Conservation (phyloP, 2,888 invertebrate species). For the Drosophila setosimentum region DNA sequence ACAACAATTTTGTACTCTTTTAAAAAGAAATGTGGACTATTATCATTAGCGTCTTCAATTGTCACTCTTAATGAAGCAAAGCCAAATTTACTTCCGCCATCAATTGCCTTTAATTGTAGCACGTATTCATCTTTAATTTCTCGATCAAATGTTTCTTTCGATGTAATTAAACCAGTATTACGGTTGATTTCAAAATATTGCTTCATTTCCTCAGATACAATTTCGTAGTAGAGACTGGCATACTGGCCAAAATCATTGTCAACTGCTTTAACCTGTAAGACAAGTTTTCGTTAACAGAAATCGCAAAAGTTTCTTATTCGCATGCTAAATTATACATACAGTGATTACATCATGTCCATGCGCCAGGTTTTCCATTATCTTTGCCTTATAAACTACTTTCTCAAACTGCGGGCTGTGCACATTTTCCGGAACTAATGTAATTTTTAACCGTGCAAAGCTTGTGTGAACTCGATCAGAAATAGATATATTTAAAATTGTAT, state of each 20-base stretch:
- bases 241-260: slow-evolving; percentile 94
- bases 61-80: slow-evolving; percentile 92
- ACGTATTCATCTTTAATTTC: slow-evolving; percentile 89
- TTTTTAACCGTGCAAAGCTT: slow-evolving; percentile 92
- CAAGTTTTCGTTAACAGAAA: background rate
- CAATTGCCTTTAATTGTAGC: slow-evolving; percentile 92
- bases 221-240: slow-evolving; percentile 91
- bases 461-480: slow-evolving; percentile 98
- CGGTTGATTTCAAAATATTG: slow-evolving; percentile 91
- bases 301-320: background rate
- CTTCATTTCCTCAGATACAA: slow-evolving; percentile 90
- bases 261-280: slow-evolving; percentile 89
- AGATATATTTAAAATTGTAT: slow-evolving; percentile 93
- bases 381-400: slow-evolving; percentile 91
- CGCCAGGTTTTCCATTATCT: slow-evolving; percentile 92
- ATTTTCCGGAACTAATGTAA: slow-evolving; percentile 92
- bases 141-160: slow-evolving; percentile 90
- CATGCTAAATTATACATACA: slow-evolving; percentile 82
- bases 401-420: slow-evolving; percentile 92
- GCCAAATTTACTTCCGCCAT: slow-evolving; percentile 92
- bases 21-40: slow-evolving; percentile 91
- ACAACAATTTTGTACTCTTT: slow-evolving; percentile 92
- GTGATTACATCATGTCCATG: slow-evolving; percentile 91
- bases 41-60: slow-evolving; percentile 94
- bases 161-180: slow-evolving; percentile 89